These are phyloP conservation scores for Sarcophaga caerulescens DNA, from an alignment of 2,888 invertebrate genomes.

Conservation along the genomic window DNA sequence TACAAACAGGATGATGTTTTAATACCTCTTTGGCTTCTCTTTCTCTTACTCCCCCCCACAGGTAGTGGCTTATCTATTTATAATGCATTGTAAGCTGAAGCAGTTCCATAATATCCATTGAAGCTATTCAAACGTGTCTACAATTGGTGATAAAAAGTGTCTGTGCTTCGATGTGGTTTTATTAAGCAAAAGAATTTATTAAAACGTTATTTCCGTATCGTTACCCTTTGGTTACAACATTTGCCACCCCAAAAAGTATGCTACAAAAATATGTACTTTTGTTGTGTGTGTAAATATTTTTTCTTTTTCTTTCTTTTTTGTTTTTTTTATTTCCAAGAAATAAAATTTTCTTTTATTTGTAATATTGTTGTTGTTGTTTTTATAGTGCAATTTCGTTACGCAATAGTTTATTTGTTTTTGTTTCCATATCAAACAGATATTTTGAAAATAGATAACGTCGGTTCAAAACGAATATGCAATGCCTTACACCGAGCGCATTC, in stretches of 20 bases:
- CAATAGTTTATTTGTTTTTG: constrained; percentile 35
- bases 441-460: too few relatives aligned
- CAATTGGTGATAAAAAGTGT: constrained; percentile 50
- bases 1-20: constrained; percentile 28
- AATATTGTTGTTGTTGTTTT: constrained; percentile 33
- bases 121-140: constrained; percentile 32
- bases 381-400: constrained; percentile 14
- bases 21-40: not conserved
- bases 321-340: constrained; percentile 19
- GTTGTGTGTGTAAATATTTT: constrained; percentile 10
- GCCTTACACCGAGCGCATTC: too few relatives aligned
- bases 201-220: constrained; percentile 65
- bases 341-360: constrained; percentile 49
- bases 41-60: not conserved
- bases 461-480: too few relatives aligned
- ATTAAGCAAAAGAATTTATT: constrained; percentile 66
- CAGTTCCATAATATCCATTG: not conserved
- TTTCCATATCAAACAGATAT: not conserved
- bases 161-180: constrained; percentile 44
- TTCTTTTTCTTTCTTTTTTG: constrained; percentile 17
- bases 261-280: not conserved
- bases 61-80: constrained; percentile 39
- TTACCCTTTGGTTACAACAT: constrained; percentile 42
- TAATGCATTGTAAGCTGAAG: constrained; percentile 37
- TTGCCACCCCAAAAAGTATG: constrained; percentile 41